These are phyloP conservation scores for Hormaphis cornu DNA, from an alignment of 1,140 invertebrate species.

Conservation along the genomic window DNA sequence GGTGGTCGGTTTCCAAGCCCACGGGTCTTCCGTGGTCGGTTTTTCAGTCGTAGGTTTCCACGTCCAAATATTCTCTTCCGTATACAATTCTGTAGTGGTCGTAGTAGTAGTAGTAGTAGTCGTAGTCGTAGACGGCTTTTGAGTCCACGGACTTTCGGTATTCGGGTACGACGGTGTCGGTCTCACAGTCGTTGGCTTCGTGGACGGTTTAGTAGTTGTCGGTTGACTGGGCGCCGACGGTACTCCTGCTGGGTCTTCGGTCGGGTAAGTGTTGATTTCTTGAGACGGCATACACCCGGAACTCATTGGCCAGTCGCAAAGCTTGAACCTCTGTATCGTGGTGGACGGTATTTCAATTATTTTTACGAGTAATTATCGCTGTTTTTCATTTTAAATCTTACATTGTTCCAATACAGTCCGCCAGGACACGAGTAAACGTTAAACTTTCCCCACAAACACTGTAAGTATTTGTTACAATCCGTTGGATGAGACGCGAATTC, in stretches of 20 bases:
- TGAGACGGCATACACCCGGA: conserved; percentile 50
- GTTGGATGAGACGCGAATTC: conserved; percentile 39
- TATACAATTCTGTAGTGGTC: conserved; percentile 41
- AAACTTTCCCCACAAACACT: conserved; percentile 68
- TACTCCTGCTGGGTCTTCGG: background rate
- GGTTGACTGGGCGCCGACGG: background rate
- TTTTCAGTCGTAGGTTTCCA: conserved; percentile 25
- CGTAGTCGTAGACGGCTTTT: conserved; percentile 12
- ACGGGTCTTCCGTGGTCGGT: conserved; percentile 33
- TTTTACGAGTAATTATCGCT: background rate
- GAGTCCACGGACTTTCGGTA: conserved; percentile 28
- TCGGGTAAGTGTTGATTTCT: conserved; percentile 4
- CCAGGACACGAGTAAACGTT: conserved; percentile 60
- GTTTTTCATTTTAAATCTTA: conserved; percentile 40
- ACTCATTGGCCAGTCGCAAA: conserved; percentile 70
- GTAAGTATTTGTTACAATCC: conserved; percentile 63
- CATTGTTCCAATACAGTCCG: conserved; percentile 67
- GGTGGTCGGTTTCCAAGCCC: conserved; percentile 38
- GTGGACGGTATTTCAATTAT: too few species aligned
- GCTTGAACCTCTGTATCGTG: conserved; percentile 45
- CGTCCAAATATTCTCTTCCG: conserved; percentile 35
- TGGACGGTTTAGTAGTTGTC: conserved; percentile 35
- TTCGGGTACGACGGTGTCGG: conserved; percentile 25
- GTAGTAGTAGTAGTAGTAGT: conserved; percentile 38
- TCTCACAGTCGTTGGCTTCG: conserved; percentile 32